A percentile compares a stretch with the other conserved stretches of the same genome.
phyloP scores from a whole-genome alignment of 2,797 vertebrate species.

The Tamandua tetradactyla region DNA sequence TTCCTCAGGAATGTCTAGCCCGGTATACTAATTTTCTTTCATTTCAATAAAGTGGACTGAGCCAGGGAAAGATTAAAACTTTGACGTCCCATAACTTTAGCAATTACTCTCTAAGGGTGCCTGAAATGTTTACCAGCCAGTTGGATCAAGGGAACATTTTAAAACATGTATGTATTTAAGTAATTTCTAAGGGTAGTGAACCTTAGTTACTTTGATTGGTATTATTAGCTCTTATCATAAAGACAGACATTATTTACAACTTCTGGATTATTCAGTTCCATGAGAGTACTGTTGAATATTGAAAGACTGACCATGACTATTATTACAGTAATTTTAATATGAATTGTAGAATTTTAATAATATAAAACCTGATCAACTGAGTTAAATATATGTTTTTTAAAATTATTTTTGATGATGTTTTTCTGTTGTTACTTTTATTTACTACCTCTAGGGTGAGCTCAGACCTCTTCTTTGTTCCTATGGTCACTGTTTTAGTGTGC shows the following conservation, averaged over 20 bases:
- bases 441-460: not conserved
- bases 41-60: constrained; percentile 50
- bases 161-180: constrained; percentile 53
- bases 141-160: constrained; percentile 42
- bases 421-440: not conserved
- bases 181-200: constrained; percentile 34
- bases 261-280: not conserved
- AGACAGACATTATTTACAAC: constrained; percentile 31
- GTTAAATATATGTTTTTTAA: not conserved
- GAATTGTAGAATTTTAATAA: not conserved
- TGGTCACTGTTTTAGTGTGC: too few species aligned
- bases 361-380: not conserved
- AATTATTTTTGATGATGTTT: not conserved
- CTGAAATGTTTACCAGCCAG: constrained; percentile 43
- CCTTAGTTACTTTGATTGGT: constrained; percentile 51
- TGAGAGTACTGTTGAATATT: not conserved
- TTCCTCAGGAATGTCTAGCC: constrained; percentile 41
- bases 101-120: constrained; percentile 16
- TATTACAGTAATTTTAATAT: not conserved
- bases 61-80: constrained; percentile 56
- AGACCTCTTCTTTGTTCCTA: not conserved
- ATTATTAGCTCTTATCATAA: constrained; percentile 33
- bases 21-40: constrained; percentile 41
- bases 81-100: constrained; percentile 49
- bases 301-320: not conserved